phyloP scores from a whole-genome alignment of 2,797 vertebrate genomes.

The Mus minutoides region DNA sequence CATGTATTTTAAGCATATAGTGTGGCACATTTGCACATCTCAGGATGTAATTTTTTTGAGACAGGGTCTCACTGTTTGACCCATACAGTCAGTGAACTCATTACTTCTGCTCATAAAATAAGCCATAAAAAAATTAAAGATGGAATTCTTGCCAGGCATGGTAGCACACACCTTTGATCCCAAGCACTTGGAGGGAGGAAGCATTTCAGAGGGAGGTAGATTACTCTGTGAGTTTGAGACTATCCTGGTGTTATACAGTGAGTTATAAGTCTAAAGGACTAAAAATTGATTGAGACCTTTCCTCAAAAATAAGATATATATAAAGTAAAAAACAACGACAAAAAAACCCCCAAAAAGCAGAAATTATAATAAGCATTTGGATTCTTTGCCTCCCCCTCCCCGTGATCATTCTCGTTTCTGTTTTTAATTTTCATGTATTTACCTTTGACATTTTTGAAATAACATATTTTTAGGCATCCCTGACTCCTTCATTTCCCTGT shows the following conservation, averaged over 20 bases:
- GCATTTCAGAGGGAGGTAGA: background rate
- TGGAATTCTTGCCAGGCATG: background rate
- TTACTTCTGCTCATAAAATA: background rate
- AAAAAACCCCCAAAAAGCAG: no score
- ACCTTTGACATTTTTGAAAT: background rate
- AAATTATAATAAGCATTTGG: background rate
- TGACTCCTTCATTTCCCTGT: background rate
- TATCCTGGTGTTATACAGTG: background rate
- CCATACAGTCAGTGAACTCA: background rate
- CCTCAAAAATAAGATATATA: background rate
- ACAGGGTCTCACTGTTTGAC: background rate
- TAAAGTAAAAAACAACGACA: background rate
- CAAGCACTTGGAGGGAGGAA: background rate
- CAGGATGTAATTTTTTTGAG: background rate
- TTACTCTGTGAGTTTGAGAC: background rate
- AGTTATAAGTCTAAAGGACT: background rate
- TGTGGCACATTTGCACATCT: background rate
- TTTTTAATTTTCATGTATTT: constrained; percentile 11
- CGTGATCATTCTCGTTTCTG: background rate
- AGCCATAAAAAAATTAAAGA: background rate
- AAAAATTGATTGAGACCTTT: background rate
- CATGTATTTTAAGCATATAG: background rate
- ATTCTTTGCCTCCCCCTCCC: background rate
- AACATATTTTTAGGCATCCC: background rate
- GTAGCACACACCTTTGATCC: background rate